Percentiles rank a stretch among this genome's conserved stretches.
Evolutionary conservation across 2,888 invertebrate species (phyloP).

Genomic region (Apotomis turbidana): DNA sequence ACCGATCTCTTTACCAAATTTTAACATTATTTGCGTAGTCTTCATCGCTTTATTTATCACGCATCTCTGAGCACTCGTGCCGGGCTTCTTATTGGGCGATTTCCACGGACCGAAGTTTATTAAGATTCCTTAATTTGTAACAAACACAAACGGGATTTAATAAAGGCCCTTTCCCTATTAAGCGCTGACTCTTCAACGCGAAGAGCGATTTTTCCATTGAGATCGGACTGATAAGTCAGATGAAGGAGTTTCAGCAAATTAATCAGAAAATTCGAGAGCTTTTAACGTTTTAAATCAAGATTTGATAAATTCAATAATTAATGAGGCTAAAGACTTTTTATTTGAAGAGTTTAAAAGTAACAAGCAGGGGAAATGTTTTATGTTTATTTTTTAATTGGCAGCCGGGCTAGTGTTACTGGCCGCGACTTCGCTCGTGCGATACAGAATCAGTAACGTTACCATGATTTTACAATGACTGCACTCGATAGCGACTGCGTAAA

Average conservation of each 20-base stretch:
- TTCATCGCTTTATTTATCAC: slow-evolving; percentile 1
- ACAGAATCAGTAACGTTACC: no score
- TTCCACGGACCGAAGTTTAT: slow-evolving; percentile 10
- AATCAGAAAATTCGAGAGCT: slow-evolving; percentile 29
- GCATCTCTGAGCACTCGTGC: background rate
- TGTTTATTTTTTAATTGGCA: background rate
- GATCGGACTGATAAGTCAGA: slow-evolving; percentile 39
- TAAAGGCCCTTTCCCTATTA: slow-evolving; percentile 25
- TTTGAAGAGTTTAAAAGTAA: background rate
- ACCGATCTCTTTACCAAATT: background rate
- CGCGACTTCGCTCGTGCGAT: no score
- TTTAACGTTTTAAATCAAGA: slow-evolving; percentile 13
- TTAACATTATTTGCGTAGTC: background rate
- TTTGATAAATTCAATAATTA: slow-evolving; percentile 19
- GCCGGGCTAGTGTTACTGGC: background rate
- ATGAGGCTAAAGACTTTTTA: slow-evolving; percentile 3
- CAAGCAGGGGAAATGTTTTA: background rate
- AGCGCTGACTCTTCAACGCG: slow-evolving; percentile 29
- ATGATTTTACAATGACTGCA: no score
- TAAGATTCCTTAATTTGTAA: slow-evolving; percentile 32
- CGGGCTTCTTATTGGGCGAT: background rate
- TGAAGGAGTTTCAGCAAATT: slow-evolving; percentile 38
- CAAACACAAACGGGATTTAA: slow-evolving; percentile 23
- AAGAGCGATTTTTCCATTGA: slow-evolving; percentile 30
- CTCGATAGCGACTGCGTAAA: no score